phyloP scores from a whole-genome alignment of 2,113 vertebrate genomes.

The Tragelaphus buxtoni region DNA sequence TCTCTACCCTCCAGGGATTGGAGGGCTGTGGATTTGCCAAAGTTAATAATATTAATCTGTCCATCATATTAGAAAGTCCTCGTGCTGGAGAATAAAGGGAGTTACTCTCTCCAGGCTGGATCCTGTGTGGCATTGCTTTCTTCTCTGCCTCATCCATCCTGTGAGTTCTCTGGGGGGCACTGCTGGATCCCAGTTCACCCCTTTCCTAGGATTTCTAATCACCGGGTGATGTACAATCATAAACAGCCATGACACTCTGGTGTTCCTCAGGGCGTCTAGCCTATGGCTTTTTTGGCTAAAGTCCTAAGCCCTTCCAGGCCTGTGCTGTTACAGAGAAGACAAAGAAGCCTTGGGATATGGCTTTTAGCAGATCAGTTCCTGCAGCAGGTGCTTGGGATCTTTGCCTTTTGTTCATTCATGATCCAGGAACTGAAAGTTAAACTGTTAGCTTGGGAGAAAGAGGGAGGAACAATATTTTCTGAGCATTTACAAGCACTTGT shows the following conservation, averaged over 20 bases:
- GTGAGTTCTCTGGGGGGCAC: not conserved
- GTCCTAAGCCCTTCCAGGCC: not conserved
- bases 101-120: not conserved
- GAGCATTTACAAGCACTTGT: not conserved
- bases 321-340: not conserved
- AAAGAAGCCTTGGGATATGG: not conserved
- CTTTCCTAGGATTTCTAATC: not conserved
- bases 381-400: not conserved
- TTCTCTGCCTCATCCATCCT: not conserved
- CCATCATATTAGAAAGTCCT: constrained; percentile 61
- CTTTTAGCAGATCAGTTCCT: not conserved
- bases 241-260: not conserved
- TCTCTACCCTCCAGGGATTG: constrained; percentile 43
- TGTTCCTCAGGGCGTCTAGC: not conserved
- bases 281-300: not conserved
- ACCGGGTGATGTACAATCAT: not conserved
- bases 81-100: constrained; percentile 48
- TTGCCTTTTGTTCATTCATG: constrained; percentile 15
- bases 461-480: not conserved
- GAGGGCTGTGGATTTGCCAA: constrained; percentile 61
- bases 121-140: not conserved
- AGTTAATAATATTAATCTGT: constrained; percentile 70
- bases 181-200: not conserved
- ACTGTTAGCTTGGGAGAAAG: not conserved
- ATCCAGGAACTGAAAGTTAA: not conserved